A percentile compares a stretch with the other conserved stretches of the same genome.
Evolutionary conservation across 2,797 vertebrate species (phyloP).

Genomic region (Artibeus lituratus): DNA sequence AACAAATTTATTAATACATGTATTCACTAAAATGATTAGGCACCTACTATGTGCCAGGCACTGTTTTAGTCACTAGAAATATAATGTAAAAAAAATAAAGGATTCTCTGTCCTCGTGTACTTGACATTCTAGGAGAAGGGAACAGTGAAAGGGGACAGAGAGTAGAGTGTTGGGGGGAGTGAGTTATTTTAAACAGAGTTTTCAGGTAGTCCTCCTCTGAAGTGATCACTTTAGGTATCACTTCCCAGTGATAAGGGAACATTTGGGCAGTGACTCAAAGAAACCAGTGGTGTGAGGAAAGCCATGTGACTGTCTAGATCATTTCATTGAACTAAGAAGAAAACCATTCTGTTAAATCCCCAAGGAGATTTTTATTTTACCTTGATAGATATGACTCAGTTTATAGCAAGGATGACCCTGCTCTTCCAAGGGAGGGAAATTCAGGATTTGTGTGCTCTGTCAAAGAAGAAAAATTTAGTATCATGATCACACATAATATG

Average conservation of each 20-base stretch:
- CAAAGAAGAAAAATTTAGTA: constrained; percentile 20
- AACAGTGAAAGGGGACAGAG: neutral
- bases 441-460: constrained; percentile 30
- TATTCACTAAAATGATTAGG: neutral
- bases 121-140: neutral
- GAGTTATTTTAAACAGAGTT: neutral
- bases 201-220: neutral
- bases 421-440: neutral
- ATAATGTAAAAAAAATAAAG: neutral
- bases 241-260: too few relatives aligned
- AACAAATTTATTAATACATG: neutral
- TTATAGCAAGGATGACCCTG: neutral
- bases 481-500: neutral
- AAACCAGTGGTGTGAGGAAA: neutral
- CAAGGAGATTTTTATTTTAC: constrained; percentile 23
- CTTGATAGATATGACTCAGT: constrained; percentile 14
- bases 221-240: too few relatives aligned
- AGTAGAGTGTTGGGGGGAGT: fast-evolving
- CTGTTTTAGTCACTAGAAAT: neutral
- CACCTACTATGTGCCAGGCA: neutral
- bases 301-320: fast-evolving
- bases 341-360: neutral
- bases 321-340: neutral
- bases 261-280: too few relatives aligned
- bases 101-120: neutral